Evolutionary conservation across 1,140 invertebrate species (phyloP), one percentile per base, ranked within the genome.

Genomic region (Hycleus cichorii): DNA sequence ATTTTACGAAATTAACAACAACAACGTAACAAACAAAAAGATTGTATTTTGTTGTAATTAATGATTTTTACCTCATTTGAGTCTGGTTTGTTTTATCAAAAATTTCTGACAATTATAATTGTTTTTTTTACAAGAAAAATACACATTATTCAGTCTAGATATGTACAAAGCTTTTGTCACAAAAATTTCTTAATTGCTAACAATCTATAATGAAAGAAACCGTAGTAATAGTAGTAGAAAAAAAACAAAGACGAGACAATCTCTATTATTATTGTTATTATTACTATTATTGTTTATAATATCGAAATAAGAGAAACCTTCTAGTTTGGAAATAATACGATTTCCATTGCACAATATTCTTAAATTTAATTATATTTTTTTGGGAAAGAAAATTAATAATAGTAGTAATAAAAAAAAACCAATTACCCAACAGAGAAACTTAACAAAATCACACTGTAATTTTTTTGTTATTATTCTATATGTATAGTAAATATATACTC

Each of bases 101-200:
- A 32, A 32, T 32, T 32, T 4, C 7, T 32, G 4, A 32, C 32
- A 32, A 32, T 32, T 32, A 32, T 42, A 8, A 11, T 42, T 42
- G 40, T 10, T 42, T 42, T 62, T 59, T 66, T 64, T 68, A 64
- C 64, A 68, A 59, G 60, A 58, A 67, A 12, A 67, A 68, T 68
- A 66, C 66, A 68, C 64, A 66, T 66, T 47, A 66, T 50, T 68
- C 64, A 66, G 64, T 68, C 64, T 68, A 68, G 64, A 68, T 68
- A 68, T 68, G 66, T 68, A 68, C 64, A 68, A 58, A 50, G 44
- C 38, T 47, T 39, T 38, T 46, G 44, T 47, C 12, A 45, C 26
- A 27, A 44, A 46, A 45, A 53, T 42, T 10, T 8, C 11, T 42
- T 42, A 42, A 42, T 42, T n/a, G 4, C 9, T 42, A n/a, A n/a